Conservation (phyloP, 2,888 invertebrate genomes). For the Hedya salicella region DNA sequence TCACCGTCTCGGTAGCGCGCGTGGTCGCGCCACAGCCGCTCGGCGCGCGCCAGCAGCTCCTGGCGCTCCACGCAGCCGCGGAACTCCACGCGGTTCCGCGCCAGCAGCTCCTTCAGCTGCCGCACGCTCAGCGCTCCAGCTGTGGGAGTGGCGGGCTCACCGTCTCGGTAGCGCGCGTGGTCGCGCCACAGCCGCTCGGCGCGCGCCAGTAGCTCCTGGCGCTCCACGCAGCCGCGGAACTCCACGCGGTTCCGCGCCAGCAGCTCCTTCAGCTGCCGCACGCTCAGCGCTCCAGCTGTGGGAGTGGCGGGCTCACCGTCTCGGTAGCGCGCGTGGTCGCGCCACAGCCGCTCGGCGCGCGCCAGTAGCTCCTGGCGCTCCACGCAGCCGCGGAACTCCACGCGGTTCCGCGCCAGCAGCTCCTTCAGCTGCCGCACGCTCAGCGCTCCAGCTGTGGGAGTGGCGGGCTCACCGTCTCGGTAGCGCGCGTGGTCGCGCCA, state of each 20-base stretch:
- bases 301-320: conserved; percentile 92
- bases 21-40: too few relatives aligned
- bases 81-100: conserved; percentile 70
- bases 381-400: too few relatives aligned
- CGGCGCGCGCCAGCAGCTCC: too few relatives aligned
- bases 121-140: too few relatives aligned
- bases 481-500: conserved; percentile 87
- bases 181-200: conserved; percentile 60
- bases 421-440: too few relatives aligned
- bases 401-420: conserved; percentile 67
- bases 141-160: background rate
- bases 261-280: too few relatives aligned
- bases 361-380: conserved; percentile 66
- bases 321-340: conserved; percentile 83
- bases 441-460: too few relatives aligned
- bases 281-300: too few relatives aligned
- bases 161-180: conserved; percentile 25
- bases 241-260: conserved; percentile 86
- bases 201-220: conserved; percentile 88
- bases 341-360: conserved; percentile 89
- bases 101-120: conserved; percentile 90
- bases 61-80: background rate
- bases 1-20: too few relatives aligned
- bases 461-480: too few relatives aligned
- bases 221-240: conserved; percentile 92